phyloP scores from a whole-genome alignment of 2,113 vertebrate genomes.

The Bolborhynchus lineola region DNA sequence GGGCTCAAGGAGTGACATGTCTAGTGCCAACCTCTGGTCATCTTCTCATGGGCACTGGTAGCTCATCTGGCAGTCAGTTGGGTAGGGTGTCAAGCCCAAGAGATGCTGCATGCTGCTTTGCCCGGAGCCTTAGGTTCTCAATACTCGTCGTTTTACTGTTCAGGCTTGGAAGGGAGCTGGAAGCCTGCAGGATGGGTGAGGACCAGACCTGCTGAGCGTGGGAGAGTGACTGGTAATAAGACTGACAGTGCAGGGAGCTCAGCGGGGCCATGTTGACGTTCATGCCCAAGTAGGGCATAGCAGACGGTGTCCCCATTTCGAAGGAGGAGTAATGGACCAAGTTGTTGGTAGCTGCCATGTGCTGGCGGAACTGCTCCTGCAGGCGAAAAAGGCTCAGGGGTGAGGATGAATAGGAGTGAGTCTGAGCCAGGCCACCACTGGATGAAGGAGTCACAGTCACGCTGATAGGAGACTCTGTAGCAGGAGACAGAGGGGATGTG shows the following conservation, averaged over 20 bases:
- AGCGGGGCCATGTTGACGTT: slow-evolving; percentile 93
- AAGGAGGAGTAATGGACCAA: slow-evolving; percentile 97
- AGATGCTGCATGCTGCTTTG: slow-evolving; percentile 95
- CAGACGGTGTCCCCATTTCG: slow-evolving; percentile 87
- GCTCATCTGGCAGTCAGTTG: slow-evolving; percentile 78
- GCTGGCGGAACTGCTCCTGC: slow-evolving; percentile 98
- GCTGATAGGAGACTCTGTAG: slow-evolving; percentile 85
- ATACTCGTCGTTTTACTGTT: slow-evolving; percentile 99
- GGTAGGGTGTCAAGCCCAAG: slow-evolving; percentile 93
- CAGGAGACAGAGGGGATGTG: slow-evolving; percentile 26
- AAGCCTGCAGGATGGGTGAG: slow-evolving; percentile 87
- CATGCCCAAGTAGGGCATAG: slow-evolving; percentile 94
- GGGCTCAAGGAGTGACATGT: neutral
- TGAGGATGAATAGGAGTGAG: slow-evolving; percentile 95
- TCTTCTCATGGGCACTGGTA: neutral
- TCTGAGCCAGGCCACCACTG: slow-evolving; percentile 79
- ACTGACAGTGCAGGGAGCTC: slow-evolving; percentile 93
- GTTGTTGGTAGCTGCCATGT: slow-evolving; percentile 99
- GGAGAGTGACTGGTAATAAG: slow-evolving; percentile 95
- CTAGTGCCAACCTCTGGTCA: neutral
- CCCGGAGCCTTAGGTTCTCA: slow-evolving; percentile 94
- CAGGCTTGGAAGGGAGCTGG: slow-evolving; percentile 81
- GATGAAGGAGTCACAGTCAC: slow-evolving; percentile 79
- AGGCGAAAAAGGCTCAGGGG: slow-evolving; percentile 97
- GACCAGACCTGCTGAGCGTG: slow-evolving; percentile 97